Evolutionary conservation across 1,140 invertebrate species (phyloP).

Genomic region (Rhopalosiphum maidis): DNA sequence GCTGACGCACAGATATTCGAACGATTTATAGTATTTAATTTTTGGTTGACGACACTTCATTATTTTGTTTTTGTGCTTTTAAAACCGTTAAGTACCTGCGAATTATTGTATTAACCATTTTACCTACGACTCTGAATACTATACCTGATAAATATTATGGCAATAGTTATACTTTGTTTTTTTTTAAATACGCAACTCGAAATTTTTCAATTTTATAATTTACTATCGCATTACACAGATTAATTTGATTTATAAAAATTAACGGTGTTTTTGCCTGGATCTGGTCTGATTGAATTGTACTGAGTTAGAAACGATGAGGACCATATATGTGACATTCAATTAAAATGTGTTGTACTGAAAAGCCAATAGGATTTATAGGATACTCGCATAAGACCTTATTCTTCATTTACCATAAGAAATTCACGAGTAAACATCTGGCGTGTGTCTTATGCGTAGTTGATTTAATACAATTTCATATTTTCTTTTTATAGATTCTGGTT

Average conservation of each 20-base stretch:
- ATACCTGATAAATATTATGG: no score
- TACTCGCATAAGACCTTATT: no score
- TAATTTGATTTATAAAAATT: neutral
- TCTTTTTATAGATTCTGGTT: no score
- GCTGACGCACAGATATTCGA: neutral
- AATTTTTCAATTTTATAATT: neutral
- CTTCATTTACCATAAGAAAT: no score
- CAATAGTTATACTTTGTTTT: no score
- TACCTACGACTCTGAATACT: no score
- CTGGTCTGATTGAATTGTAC: neutral
- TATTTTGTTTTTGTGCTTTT: neutral
- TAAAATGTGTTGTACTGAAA: neutral
- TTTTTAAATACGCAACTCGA: neutral
- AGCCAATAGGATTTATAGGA: no score
- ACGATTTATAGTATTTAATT: neutral
- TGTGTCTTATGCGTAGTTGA: no score
- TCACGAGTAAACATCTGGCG: no score
- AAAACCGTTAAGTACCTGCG: no score
- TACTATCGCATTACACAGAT: neutral
- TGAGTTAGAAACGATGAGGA: neutral
- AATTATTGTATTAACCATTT: no score
- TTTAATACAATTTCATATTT: no score
- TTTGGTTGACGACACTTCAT: neutral
- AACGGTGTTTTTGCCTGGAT: neutral
- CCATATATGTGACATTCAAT: neutral